Conservation (phyloP, 1,140 invertebrate species). For the Bombus ignitus region DNA sequence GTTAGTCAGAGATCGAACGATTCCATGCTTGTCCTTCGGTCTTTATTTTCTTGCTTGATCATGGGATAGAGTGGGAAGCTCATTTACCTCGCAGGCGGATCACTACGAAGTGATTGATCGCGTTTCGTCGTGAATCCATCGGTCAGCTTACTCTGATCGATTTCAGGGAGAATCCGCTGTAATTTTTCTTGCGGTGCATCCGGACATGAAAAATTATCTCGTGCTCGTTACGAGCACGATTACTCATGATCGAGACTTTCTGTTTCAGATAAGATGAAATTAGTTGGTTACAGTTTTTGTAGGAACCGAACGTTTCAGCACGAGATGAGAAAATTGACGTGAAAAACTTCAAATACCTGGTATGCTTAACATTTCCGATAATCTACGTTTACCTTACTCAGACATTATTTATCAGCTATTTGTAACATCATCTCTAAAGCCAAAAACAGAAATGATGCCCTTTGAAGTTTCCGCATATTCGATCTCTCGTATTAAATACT, state of each 20-base stretch:
- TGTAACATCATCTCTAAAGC: too few relatives aligned
- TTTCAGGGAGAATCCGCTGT: not conserved
- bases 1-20: not conserved
- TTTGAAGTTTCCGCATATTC: too few relatives aligned
- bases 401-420: too few relatives aligned
- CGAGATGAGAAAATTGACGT: not conserved
- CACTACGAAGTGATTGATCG: conserved; percentile 35
- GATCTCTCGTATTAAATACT: not conserved
- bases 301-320: not conserved
- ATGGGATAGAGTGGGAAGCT: not conserved
- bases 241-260: not conserved
- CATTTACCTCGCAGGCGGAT: conserved; percentile 22
- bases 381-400: too few relatives aligned
- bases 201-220: conserved; percentile 25
- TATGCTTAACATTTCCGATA: too few relatives aligned
- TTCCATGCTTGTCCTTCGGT: not conserved
- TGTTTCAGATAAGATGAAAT: not conserved
- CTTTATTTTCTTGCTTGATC: conserved; percentile 14
- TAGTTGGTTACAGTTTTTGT: not conserved
- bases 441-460: too few relatives aligned
- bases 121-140: conserved; percentile 14
- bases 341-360: not conserved
- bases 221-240: not conserved
- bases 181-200: conserved; percentile 4
- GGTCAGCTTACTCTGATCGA: conserved; percentile 34